Base-by-base conservation (phyloP, 2,888 invertebrate genomes). In the Theodoxus fluviatilis region DNA sequence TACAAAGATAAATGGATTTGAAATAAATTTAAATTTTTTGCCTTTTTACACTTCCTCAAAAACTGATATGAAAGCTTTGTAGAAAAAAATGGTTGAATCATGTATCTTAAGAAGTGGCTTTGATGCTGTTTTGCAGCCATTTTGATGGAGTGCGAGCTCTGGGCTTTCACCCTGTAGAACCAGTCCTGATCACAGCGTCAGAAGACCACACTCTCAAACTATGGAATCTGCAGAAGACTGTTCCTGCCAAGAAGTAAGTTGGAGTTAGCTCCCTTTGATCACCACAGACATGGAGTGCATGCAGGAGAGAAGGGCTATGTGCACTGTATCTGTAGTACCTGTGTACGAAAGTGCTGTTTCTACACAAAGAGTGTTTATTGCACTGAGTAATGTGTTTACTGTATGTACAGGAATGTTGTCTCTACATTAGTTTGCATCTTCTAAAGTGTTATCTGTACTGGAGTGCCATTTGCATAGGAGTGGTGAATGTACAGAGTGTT, bases 221-320 rank as follows among this genome's bases (percentile, higher is more conserved):
- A 85, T 99, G 99, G 99, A 99, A 99, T 90, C 90, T 99, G 79
- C 97, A 97, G 88, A 97, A 97, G 90, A 97, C 97, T 69, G 95
- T 96, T 80, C 96, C 96, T 79, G 95, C 96, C 73, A 98, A 98
- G 90, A 97, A 97, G 91, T 91, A 85, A 81, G 86, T 83, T 6
- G n/a, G 4, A 22, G 15, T 64, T 22, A 22, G n/a, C n/a, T n/a
- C n/a, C n/a, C n/a, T n/a, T n/a, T n/a, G n/a, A n/a, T n/a, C n/a
- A n/a, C n/a, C n/a, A n/a, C n/a, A n/a, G n/a, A n/a, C n/a, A n/a
- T n/a, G n/a, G n/a, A n/a, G n/a, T n/a, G n/a, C n/a, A n/a, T n/a
- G n/a, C n/a, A n/a, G n/a, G n/a, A n/a, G n/a, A n/a, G n/a, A n/a
- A n/a, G n/a, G n/a, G n/a, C n/a, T n/a, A n/a, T n/a, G n/a, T n/a